phyloP scores from a whole-genome alignment of 2,113 vertebrate genomes.

The Mobula birostris region DNA sequence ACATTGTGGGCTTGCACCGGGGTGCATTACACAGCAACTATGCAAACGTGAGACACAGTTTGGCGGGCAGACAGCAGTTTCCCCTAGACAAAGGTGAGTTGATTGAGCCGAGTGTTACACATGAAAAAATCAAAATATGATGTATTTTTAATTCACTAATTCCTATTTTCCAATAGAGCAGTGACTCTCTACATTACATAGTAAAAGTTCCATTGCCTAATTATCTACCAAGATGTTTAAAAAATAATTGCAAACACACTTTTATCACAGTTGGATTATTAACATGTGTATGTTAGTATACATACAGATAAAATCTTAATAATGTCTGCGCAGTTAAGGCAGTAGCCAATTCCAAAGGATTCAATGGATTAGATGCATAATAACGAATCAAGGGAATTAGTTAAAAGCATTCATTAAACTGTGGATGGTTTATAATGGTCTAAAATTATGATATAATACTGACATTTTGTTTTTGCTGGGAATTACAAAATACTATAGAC shows the following conservation, averaged over 20 bases:
- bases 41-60: too few relatives aligned
- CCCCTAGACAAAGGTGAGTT: too few relatives aligned
- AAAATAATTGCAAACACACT: background rate
- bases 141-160: background rate
- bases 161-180: background rate
- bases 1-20: too few relatives aligned
- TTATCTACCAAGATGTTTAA: background rate
- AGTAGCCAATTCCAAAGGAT: background rate
- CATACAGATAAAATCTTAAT: background rate
- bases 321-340: background rate
- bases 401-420: background rate
- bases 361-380: background rate
- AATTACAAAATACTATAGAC: background rate
- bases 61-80: too few relatives aligned
- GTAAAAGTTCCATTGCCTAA: background rate
- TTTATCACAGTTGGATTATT: background rate
- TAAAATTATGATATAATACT: background rate
- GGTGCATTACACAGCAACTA: too few relatives aligned
- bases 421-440: background rate
- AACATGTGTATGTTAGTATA: background rate
- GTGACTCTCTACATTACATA: background rate
- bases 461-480: background rate
- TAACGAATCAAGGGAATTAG: background rate
- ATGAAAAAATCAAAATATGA: background rate
- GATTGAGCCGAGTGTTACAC: too few relatives aligned